Percentiles rank a stretch among this genome's conserved stretches.
phyloP scores from a whole-genome alignment of 37 sponge, comb jelly and placozoan species.

The Agelas oroides region DNA sequence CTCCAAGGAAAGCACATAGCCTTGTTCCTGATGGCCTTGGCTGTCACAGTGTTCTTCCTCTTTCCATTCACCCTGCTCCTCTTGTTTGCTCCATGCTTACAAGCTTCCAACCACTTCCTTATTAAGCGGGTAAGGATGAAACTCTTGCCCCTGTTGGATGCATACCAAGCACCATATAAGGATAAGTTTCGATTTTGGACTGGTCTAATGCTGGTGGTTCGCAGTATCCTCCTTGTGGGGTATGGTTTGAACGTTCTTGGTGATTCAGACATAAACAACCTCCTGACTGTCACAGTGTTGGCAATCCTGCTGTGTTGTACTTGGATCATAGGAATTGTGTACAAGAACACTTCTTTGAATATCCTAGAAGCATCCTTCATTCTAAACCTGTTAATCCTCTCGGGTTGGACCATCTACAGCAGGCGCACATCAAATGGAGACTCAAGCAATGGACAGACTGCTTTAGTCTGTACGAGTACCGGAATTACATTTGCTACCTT shows the following conservation, averaged over 20 bases:
- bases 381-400: slow-evolving; percentile 6
- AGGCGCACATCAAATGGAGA: neutral
- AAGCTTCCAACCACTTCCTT: neutral
- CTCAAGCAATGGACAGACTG: neutral
- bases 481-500: neutral
- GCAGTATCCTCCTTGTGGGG: neutral
- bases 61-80: slow-evolving; percentile 34
- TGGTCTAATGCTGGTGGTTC: slow-evolving; percentile 3
- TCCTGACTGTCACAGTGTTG: slow-evolving; percentile 1
- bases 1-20: neutral
- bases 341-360: neutral
- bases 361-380: slow-evolving; percentile 13
- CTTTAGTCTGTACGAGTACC: neutral
- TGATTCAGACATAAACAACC: neutral
- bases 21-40: neutral
- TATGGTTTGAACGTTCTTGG: neutral
- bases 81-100: neutral
- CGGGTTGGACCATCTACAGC: neutral
- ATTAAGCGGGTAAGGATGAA: neutral
- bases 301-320: neutral
- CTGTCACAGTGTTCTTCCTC: slow-evolving; percentile 1
- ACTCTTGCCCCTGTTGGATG: slow-evolving; percentile 5
- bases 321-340: slow-evolving; percentile 15
- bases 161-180: slow-evolving; percentile 18
- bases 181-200: slow-evolving; percentile 15